Evolutionary conservation across 2,797 vertebrate species (phyloP), one percentile per base, ranked within the genome.

Genomic region (Enteromius radiatus): DNA sequence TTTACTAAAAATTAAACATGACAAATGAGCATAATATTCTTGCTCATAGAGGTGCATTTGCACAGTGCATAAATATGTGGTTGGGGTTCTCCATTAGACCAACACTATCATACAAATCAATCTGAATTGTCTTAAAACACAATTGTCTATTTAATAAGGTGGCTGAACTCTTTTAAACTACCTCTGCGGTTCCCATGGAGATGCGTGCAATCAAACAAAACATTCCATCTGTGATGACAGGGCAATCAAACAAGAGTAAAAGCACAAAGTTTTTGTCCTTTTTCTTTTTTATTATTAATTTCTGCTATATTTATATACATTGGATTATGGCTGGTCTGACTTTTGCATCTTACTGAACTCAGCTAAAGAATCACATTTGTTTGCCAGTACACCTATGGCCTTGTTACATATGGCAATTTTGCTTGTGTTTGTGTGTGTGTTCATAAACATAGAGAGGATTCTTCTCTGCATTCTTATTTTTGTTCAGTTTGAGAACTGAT

Each of bases 161-260:
- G 69, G 10, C 28, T 49, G 31, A 38, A 81, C 21, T 49, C 4
- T 45, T 70, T 70, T n/a, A 23, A 70, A 71, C 33, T 31, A 38
- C 54, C 21, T 71, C n/a, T 5, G 31, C 31, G 23, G 67, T 81
- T 81, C n/a, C 69, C 69, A 74, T 74, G 69, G 69, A 45, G 36
- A 12, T 36, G 38, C 10, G 1, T 45, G 26, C 7, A 80, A 31
- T 81, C 41, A 63, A 23, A 31, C 68, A 61, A 71, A 45, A 71
- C 54, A 81, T 63, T 81, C 5, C 8, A 63, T 71, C n/a, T 61
- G 2, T 36, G 19, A 12, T 61, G 26, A 1, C 8, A 61, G 21
- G 15, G 41, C 61, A 61, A 71, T 15, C 23, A 15, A 45, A 47
- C 9, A 67, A 10, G 4, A 41, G 52, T 49, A 26, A 21, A 68